Evolutionary conservation across 2,888 invertebrate species (phyloP).

Genomic region (Pristionchus mayeri): DNA sequence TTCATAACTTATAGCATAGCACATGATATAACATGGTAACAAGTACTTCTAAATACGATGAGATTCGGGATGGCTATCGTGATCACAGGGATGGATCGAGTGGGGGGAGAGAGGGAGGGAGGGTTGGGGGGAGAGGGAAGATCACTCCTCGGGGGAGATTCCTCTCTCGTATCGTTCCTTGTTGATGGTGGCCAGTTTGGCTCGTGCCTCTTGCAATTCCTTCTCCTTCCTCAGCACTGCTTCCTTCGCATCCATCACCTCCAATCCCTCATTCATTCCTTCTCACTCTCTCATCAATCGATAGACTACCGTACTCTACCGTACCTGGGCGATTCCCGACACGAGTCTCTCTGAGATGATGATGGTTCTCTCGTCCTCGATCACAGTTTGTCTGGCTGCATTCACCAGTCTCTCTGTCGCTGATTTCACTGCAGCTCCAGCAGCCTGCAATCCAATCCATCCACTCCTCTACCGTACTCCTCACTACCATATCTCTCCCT

Average conservation of each 20-base stretch:
- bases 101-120: not conserved
- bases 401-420: conserved; percentile 97
- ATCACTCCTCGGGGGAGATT: conserved; percentile 38
- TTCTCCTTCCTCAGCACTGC: conserved; percentile 91
- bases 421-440: conserved; percentile 86
- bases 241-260: conserved; percentile 78
- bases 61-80: conserved; percentile 36
- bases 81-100: conserved; percentile 29
- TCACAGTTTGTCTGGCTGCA: conserved; percentile 84
- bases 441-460: conserved; percentile 83
- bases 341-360: conserved; percentile 93
- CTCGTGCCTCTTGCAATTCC: conserved; percentile 89
- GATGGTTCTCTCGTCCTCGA: conserved; percentile 91
- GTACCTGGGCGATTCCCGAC: conserved; percentile 77
- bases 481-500: too few species aligned
- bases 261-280: conserved; percentile 22
- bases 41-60: conserved; percentile 33
- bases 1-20: conserved; percentile 40
- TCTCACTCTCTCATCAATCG: not conserved
- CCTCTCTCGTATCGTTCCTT: conserved; percentile 86
- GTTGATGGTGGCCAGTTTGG: conserved; percentile 89
- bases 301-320: not conserved
- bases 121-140: not conserved
- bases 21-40: conserved; percentile 36
- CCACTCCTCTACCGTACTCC: not conserved